A percentile compares a stretch with the other conserved stretches of the same genome.
These are phyloP conservation scores for Nemopilema nomurai DNA, from an alignment of 30 jellyfish, hydroid and myxozoan genomes.

Conservation along the genomic window DNA sequence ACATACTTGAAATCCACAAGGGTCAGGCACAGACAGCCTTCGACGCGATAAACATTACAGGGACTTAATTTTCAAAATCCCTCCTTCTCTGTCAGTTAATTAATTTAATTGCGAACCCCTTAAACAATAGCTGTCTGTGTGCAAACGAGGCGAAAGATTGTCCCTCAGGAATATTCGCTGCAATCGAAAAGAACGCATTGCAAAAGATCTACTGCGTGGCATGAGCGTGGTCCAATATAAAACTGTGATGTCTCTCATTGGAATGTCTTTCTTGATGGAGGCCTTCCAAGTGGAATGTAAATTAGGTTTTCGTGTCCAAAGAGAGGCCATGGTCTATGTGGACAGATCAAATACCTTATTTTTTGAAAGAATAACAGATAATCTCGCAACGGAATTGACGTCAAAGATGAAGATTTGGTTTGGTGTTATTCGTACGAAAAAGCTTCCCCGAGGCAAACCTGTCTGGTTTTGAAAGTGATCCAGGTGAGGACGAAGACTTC, in stretches of 20 bases:
- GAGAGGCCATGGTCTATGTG: no score
- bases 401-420: not conserved
- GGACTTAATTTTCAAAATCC: constrained; percentile 38
- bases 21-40: constrained; percentile 6
- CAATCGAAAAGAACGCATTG: no score
- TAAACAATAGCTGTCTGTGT: constrained; percentile 4
- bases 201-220: no score
- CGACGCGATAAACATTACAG: constrained; percentile 32
- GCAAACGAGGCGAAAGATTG: constrained; percentile 24
- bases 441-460: not conserved
- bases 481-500: not conserved
- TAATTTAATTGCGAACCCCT: constrained; percentile 23
- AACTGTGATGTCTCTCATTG: no score
- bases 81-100: constrained; percentile 46
- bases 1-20: not conserved
- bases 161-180: not conserved
- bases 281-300: no score
- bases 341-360: no score
- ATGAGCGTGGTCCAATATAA: no score
- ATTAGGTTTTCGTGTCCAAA: no score
- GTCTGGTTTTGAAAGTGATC: not conserved
- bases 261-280: no score
- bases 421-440: not conserved
- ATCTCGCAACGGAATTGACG: not conserved
- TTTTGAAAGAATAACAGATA: not conserved